A percentile compares a stretch with the other conserved stretches of the same genome.
Evolutionary conservation across 2,113 vertebrate species (phyloP).

Genomic region (Lepus americanus): DNA sequence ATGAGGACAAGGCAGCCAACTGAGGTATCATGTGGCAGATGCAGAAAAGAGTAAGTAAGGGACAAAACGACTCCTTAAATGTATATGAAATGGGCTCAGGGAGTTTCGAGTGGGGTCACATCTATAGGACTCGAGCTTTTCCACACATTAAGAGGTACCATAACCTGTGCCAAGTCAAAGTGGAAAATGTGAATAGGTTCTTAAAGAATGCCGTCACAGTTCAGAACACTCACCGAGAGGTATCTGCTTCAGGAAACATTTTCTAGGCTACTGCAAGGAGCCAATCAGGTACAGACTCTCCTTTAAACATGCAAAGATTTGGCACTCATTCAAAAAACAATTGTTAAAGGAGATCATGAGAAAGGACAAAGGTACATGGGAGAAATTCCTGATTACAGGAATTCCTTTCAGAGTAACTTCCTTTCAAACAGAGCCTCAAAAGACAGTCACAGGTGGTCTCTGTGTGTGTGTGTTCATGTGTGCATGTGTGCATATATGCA

Average conservation of each 20-base stretch:
- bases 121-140: not conserved
- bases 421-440: not conserved
- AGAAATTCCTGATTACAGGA: not conserved
- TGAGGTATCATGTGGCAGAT: not conserved
- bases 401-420: not conserved
- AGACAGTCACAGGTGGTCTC: not conserved
- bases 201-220: slow-evolving; percentile 4
- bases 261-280: not conserved
- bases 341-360: not conserved
- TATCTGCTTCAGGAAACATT: not conserved
- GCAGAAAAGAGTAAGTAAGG: not conserved
- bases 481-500: not conserved
- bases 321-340: not conserved
- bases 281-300: not conserved
- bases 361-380: not conserved
- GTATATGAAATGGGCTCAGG: not conserved
- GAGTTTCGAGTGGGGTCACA: not conserved
- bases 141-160: not conserved
- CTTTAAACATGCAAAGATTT: not conserved
- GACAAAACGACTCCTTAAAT: not conserved
- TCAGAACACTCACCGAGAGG: not conserved
- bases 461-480: not conserved
- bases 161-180: not conserved
- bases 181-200: not conserved
- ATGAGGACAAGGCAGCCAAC: not conserved